Evolutionary conservation across 2,888 invertebrate species (phyloP).

Genomic region (Lissocephala sabroskyi): DNA sequence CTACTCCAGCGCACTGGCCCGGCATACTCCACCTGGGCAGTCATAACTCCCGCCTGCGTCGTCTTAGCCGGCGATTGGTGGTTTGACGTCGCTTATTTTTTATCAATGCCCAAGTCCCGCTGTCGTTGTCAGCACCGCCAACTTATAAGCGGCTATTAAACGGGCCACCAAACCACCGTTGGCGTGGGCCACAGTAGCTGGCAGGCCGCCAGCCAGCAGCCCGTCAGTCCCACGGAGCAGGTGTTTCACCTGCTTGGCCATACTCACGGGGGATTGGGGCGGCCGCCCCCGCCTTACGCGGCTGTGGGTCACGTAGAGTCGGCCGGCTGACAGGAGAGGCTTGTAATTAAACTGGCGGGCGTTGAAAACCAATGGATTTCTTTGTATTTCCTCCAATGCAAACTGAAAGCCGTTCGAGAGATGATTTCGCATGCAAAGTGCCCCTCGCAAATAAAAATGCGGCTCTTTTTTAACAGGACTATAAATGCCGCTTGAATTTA

Average conservation of each 20-base stretch:
- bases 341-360: constrained; percentile 44
- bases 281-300: background rate
- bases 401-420: too few relatives aligned
- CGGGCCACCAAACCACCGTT: constrained; percentile 14
- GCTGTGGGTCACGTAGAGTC: constrained; percentile 52
- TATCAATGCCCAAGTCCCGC: constrained; percentile 62
- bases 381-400: too few relatives aligned
- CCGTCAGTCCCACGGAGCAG: constrained; percentile 40
- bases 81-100: constrained; percentile 36
- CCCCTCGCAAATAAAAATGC: constrained; percentile 3
- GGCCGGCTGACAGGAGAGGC: constrained; percentile 34
- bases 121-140: constrained; percentile 61
- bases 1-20: constrained; percentile 21
- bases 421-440: too few relatives aligned
- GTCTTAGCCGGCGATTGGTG: constrained; percentile 12
- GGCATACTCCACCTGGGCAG: background rate
- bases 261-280: background rate
- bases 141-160: constrained; percentile 56
- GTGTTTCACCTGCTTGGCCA: constrained; percentile 31
- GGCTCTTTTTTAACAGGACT: too few relatives aligned
- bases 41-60: background rate
- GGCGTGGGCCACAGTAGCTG: background rate
- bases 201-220: constrained; percentile 5
- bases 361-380: too few relatives aligned
- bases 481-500: background rate